These are phyloP conservation scores for Copsychus sechellarum DNA, from an alignment of 2,113 vertebrate genomes.

Conservation along the genomic window DNA sequence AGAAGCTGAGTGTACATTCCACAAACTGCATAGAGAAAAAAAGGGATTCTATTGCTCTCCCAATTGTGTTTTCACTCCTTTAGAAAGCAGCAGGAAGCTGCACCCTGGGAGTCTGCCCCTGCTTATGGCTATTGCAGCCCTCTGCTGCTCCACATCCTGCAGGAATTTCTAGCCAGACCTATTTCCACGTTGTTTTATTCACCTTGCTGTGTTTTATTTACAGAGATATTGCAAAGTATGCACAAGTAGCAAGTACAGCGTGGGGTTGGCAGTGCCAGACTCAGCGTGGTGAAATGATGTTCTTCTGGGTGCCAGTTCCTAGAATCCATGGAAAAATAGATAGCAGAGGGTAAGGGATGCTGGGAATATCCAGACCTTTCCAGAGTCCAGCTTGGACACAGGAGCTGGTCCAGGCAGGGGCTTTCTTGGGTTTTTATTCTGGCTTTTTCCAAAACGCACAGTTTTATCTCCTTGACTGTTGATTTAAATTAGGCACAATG, in stretches of 20 bases:
- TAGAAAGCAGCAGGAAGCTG: background rate
- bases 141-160: background rate
- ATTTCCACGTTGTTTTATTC: conserved; percentile 64
- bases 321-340: background rate
- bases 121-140: background rate
- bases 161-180: conserved; percentile 13
- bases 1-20: background rate
- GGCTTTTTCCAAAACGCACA: conserved; percentile 13
- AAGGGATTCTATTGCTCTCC: conserved; percentile 2
- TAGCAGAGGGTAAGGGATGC: background rate
- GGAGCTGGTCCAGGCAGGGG: background rate
- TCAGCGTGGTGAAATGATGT: background rate
- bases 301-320: background rate
- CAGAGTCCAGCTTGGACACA: background rate
- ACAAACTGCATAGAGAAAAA: background rate
- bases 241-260: background rate
- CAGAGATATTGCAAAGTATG: conserved; percentile 67
- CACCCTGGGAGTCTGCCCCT: background rate
- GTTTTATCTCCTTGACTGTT: background rate
- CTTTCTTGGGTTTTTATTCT: background rate
- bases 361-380: background rate
- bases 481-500: conserved; percentile 21
- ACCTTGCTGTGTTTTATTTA: conserved; percentile 47
- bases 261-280: background rate
- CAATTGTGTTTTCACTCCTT: background rate